These are phyloP conservation scores for Poliocrania exsul DNA, from an alignment of 2,797 vertebrate species.

Conservation along the genomic window DNA sequence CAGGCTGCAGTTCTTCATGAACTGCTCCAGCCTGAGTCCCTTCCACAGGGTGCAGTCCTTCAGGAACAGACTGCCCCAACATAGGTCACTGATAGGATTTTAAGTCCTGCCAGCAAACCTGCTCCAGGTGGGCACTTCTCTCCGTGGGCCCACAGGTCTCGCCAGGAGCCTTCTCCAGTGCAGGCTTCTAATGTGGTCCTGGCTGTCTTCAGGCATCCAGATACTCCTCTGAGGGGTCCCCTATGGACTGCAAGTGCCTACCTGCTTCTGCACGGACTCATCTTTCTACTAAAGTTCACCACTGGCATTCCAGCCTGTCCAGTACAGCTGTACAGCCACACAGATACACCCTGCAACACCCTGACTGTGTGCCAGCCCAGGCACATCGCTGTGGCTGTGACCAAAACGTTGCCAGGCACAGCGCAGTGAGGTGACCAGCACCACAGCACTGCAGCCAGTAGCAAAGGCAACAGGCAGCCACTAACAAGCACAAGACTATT, in stretches of 20 bases:
- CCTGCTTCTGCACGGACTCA: background rate
- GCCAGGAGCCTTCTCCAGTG: background rate
- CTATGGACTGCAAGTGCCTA: background rate
- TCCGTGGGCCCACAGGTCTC: background rate
- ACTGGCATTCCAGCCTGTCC: background rate
- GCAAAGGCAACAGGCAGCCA: background rate
- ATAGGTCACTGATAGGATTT: background rate
- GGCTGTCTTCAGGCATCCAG: background rate
- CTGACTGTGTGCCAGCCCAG: background rate
- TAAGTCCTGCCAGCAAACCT: background rate
- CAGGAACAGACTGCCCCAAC: background rate
- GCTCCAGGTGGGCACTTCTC: background rate
- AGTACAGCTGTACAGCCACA: background rate
- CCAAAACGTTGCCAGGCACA: background rate
- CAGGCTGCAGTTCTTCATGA: background rate
- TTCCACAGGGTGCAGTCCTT: background rate
- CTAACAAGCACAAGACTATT: background rate
- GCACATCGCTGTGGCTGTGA: background rate
- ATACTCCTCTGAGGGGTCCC: rapidly evolving
- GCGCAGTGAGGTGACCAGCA: background rate
- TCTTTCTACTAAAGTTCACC: background rate
- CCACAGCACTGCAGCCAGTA: background rate
- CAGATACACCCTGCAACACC: background rate
- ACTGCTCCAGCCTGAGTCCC: background rate
- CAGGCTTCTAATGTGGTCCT: rapidly evolving